Base-by-base conservation (phyloP, 2,888 invertebrate species). In the Cetonia aurata region DNA sequence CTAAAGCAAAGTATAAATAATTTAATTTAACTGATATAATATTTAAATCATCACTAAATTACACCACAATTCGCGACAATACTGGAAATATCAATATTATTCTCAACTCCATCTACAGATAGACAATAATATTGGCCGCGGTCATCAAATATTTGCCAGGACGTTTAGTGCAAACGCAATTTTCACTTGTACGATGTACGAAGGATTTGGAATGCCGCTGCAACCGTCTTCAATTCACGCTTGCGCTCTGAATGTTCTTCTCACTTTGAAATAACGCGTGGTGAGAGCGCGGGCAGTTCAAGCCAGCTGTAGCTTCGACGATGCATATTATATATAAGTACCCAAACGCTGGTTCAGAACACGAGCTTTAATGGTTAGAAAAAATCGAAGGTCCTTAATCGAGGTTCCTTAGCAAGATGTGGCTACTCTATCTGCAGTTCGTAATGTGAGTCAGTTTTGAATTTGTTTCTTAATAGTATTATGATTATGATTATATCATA, bases 241-340 rank as follows among this genome's bases (percentile, higher is more conserved):
- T 62, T 75, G 76, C 76, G 76, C 55, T 55, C 59, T 4, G 25
- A 25, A n/a, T n/a, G 57, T 56, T 68, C 42, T 59, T 52, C 65
- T 48, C 72, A 74, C 73, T 76, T 76, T 76, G 76, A 76, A 76
- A 76, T 74, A 71, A 74, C 71, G 42, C 72, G 70, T 70, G 65
- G 56, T 53, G 72, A 72, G 72, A 72, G 69, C 74, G 71, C 76
- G 75, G 75, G 74, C 75, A 75, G 75, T 76, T 76, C 42, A 69
- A 59, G 13, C 37, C 69, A 25, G 60, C 44, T 60, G 69, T 25
- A 25, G 25, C 62, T 33, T 48, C 31, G 55, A 56, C 67, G 31
- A 25, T 19, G 46, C 62, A 62, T 62, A 31, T 25, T 25, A 25
- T 4, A 4, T n/a, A 55, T 67, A 67, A 66, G 41, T 17, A 33